phyloP scores from a whole-genome alignment of 23 tunicate species.

The Clavelina lepadiformis region DNA sequence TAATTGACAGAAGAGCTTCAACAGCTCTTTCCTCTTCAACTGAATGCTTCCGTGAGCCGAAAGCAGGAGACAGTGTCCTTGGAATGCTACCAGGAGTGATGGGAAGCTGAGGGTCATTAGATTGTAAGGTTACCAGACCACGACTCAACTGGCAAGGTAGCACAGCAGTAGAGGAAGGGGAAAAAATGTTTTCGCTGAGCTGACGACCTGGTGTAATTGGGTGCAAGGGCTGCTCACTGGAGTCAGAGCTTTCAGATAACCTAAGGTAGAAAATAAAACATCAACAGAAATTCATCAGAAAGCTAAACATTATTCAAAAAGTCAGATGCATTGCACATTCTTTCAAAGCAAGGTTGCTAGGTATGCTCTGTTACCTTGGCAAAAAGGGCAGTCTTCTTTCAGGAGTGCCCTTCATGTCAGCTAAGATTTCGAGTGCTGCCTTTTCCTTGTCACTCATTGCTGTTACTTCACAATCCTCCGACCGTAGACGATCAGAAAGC shows the following conservation, averaged over 20 bases:
- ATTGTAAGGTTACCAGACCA: conserved; percentile 1
- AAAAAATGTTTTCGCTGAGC: conserved; percentile 28
- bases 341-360: no score
- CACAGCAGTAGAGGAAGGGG: conserved; percentile 25
- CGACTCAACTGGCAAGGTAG: conserved; percentile 4
- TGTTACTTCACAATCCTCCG: conserved; percentile 64
- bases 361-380: background rate
- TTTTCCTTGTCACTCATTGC: conserved; percentile 70
- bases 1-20: conserved; percentile 63
- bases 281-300: background rate
- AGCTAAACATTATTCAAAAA: no score
- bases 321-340: no score
- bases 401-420: conserved; percentile 66
- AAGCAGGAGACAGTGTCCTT: conserved; percentile 5
- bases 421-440: conserved; percentile 58
- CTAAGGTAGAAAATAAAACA: background rate
- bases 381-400: conserved; percentile 40
- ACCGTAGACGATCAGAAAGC: conserved; percentile 32
- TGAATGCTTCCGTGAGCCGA: conserved; percentile 18
- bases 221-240: conserved; percentile 32
- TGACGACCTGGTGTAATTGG: conserved; percentile 49
- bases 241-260: conserved; percentile 50
- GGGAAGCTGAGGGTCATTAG: background rate
- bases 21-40: conserved; percentile 73
- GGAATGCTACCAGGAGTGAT: background rate